Base-by-base conservation (phyloP, 2,113 vertebrate species). In the Symphodus melops region DNA sequence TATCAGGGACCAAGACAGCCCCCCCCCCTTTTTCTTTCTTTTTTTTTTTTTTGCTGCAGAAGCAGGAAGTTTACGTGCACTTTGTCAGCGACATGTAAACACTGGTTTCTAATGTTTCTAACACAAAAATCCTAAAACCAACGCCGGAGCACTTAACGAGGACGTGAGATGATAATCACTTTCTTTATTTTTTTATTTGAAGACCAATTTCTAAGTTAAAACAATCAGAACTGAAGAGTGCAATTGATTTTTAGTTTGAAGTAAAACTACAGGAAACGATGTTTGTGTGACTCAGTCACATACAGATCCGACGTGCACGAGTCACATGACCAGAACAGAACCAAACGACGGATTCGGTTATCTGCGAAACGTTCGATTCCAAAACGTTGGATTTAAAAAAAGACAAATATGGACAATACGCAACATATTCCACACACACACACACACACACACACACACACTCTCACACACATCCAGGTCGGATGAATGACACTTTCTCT, bases 111-210 rank as follows among this genome's bases (percentile, higher is more conserved):
- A n/a, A 61, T 69, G 72, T 79, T 65, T 55, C 13, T 77, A 77
- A 78, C 68, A 74, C 33, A 39, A 46, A 46, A 76, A 72, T 78
- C 17, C 0, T 68, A 69, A 57, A 58, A 72, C 61, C 53, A 60
- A 57, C 48, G 59, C 33, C 9, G 13, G 74, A 90, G 85, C 85
- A 89, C 90, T 88, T 89, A 33, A 86, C 14, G 60, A 68, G 61
- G 25, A 76, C 73, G 72, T 75, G 68, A 73, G 62, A 71, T 61
- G 75, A 89, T 92, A 82, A 86, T 89, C 81, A 75, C 75, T 59
- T 77, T 84, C 77, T 63, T n/a, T n/a, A n/a, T n/a, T n/a, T n/a
- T n/a, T n/a, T n/a, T n/a, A n/a, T n/a, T n/a, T n/a, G n/a, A n/a
- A 76, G 55, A 69, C 48, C 25, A 81, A 65, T 76, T 82, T 81